Conservation (phyloP, 2,797 vertebrate genomes). For the Poeciliopsis paucimaculata region DNA sequence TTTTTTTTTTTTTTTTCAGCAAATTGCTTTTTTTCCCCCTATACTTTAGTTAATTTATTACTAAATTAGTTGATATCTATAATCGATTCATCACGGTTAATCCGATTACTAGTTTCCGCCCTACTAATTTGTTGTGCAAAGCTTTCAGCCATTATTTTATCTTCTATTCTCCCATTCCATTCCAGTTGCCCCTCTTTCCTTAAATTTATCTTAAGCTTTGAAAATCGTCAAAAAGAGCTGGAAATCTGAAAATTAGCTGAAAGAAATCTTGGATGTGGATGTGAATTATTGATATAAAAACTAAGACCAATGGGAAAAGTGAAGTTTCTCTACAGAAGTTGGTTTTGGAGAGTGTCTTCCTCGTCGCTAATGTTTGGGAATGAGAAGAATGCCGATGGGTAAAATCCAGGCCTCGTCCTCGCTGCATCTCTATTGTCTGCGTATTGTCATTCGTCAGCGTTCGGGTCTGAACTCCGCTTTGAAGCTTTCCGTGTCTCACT, state of each 20-base stretch:
- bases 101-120: too few relatives aligned
- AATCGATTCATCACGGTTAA: too few relatives aligned
- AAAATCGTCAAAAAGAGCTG: background rate
- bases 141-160: background rate
- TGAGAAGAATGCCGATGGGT: constrained; percentile 56
- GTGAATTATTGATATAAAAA: background rate
- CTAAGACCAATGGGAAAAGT: background rate
- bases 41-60: too few relatives aligned
- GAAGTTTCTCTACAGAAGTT: background rate
- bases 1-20: too few relatives aligned
- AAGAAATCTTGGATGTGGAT: background rate
- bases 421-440: constrained; percentile 58
- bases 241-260: background rate
- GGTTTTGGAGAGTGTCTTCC: constrained; percentile 11
- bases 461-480: constrained; percentile 56
- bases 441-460: constrained; percentile 49
- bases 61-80: too few relatives aligned
- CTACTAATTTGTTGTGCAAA: background rate
- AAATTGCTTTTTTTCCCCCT: too few relatives aligned
- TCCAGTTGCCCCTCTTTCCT: background rate
- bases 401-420: constrained; percentile 23
- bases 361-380: constrained; percentile 36
- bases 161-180: background rate
- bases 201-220: background rate
- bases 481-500: constrained; percentile 47